Base-by-base conservation (phyloP, 2,888 invertebrate species). In the Horisme vitalbata region DNA sequence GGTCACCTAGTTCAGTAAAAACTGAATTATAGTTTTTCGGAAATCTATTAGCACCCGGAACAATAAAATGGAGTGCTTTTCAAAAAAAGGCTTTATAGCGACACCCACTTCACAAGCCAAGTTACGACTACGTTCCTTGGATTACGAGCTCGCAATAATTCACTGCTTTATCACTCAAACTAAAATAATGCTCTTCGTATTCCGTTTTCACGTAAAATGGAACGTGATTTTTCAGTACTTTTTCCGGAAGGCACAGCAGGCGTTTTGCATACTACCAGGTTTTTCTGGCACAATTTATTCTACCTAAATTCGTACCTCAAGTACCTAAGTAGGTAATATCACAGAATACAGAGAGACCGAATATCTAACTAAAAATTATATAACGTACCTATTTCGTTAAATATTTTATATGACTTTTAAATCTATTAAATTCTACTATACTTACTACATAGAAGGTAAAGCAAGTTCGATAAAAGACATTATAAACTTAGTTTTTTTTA, bases 151-250 rank as follows among this genome's bases (percentile, higher is more conserved):
- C 45, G 63, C 53, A 62, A 68, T 70, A 72, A 70, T 65, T 75
- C 62, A 64, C 39, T 33, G 61, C 62, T 74, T 74, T 75, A 75
- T 69, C 67, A 56, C 67, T 65, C 64, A 68, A 71, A 66, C 69
- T 65, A 62, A 65, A 59, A 64, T 68, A 65, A 71, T 68, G 60
- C 57, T 37, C 59, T 34, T 18, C 37, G 34, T 23, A 21, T 46
- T 44, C 32, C 32, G 20, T 31, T 39, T 45, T 31, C 11, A 18
- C 34, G 47, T 37, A 24, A 24, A 45, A 39, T 30, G 30, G 34
- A 39, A 45, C 39, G 41, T 33, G 37, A 37, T 41, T 41, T 37
- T 28, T 27, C 26, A 36, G 33, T 33, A 26, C 28, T 21, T 38
- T 44, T 45, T 45, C 32, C 45, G 21, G 28, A 34, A 45, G 20